These are phyloP conservation scores for Bubo scandiacus DNA, from an alignment of 2,113 vertebrate species.

Conservation along the genomic window DNA sequence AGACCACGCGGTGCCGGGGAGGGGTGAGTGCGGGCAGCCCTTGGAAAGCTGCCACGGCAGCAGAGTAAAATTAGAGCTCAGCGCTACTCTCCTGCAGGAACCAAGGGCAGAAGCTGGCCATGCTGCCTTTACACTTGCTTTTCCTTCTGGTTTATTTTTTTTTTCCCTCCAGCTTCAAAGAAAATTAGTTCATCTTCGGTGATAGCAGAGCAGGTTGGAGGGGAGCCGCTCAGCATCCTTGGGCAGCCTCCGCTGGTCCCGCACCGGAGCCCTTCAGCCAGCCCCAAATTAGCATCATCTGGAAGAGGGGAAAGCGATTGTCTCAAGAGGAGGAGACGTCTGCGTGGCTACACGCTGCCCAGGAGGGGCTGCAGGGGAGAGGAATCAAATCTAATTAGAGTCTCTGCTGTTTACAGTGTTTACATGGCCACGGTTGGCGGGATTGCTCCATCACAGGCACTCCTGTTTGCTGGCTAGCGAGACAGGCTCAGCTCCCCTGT, in stretches of 20 bases:
- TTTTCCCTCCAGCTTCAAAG: background rate
- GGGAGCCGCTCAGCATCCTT: background rate
- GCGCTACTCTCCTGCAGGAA: background rate
- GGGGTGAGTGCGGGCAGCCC: background rate
- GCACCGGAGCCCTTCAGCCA: fast-evolving
- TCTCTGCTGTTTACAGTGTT: fast-evolving
- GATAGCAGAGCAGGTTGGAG: background rate
- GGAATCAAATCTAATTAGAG: background rate
- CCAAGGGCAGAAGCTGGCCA: background rate
- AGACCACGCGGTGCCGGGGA: fast-evolving
- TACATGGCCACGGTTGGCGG: fast-evolving
- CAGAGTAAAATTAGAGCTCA: background rate
- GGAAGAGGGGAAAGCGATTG: background rate
- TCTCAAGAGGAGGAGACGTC: background rate
- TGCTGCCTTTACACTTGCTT: background rate
- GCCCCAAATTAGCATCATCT: background rate
- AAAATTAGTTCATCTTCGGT: background rate
- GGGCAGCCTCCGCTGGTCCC: background rate
- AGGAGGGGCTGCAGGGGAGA: background rate
- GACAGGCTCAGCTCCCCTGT: fast-evolving
- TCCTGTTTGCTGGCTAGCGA: background rate
- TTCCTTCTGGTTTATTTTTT: background rate
- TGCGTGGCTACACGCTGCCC: background rate
- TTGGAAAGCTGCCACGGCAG: background rate
- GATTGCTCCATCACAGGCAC: background rate